Evolutionary conservation across 2,113 vertebrate species (phyloP).

Genomic region (Hippocampus comes): DNA sequence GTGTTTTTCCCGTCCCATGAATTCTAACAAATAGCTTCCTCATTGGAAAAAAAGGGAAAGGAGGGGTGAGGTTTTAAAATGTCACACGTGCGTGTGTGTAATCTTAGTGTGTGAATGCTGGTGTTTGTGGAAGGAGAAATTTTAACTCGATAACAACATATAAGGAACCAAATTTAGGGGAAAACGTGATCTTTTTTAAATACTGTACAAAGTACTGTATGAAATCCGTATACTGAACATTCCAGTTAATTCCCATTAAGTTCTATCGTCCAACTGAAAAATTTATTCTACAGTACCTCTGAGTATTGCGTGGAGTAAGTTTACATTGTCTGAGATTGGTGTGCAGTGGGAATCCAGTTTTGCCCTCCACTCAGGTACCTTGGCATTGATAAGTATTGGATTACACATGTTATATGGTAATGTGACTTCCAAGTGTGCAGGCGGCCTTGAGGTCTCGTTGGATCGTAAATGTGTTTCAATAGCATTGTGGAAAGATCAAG

Average conservation of each 20-base stretch:
- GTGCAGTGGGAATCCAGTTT: background rate
- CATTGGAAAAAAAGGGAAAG: slow-evolving; percentile 5
- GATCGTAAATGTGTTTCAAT: background rate
- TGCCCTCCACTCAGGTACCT: background rate
- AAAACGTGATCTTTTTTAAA: too few relatives aligned
- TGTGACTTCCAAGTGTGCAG: background rate
- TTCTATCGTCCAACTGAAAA: background rate
- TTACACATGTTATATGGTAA: background rate
- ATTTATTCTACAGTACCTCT: background rate
- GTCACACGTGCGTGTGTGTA: background rate
- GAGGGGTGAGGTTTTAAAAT: slow-evolving; percentile 15
- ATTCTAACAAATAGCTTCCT: background rate
- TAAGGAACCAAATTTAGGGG: slow-evolving; percentile 1
- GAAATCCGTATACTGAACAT: background rate
- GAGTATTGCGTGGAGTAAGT: too few relatives aligned
- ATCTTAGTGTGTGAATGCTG: slow-evolving; percentile 4
- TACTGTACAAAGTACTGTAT: too few relatives aligned
- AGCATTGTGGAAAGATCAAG: background rate
- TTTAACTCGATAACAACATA: slow-evolving; percentile 15
- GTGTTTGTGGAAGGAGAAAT: slow-evolving; percentile 3
- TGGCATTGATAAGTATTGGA: background rate
- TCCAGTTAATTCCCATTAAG: background rate
- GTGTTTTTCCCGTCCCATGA: background rate
- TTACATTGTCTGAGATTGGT: too few relatives aligned
- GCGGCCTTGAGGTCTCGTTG: background rate